phyloP scores from a whole-genome alignment of 1,140 invertebrate genomes.

The Mizuhopecten yessoensis region DNA sequence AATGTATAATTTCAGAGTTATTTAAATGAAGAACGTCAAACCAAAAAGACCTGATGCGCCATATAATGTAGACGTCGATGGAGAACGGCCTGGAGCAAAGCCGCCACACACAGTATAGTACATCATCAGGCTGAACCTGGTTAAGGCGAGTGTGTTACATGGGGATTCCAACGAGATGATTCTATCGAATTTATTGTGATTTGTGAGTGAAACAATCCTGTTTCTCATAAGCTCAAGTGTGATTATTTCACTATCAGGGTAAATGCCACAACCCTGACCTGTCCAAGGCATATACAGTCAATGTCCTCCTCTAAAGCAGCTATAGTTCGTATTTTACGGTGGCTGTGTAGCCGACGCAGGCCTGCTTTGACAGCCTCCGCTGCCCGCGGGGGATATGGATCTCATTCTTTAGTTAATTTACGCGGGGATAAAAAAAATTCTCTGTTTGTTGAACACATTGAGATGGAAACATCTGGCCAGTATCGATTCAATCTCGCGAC shows the following conservation, averaged over 20 bases:
- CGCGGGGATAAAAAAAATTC: conserved; percentile 22
- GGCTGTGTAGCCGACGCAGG: not conserved
- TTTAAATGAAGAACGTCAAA: too few relatives aligned
- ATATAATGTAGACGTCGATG: not conserved
- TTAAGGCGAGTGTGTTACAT: not conserved
- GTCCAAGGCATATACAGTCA: not conserved
- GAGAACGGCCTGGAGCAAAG: not conserved
- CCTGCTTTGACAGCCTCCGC: not conserved
- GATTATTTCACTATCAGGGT: not conserved
- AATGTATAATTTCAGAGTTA: too few relatives aligned
- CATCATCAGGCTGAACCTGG: not conserved
- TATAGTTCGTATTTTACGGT: not conserved
- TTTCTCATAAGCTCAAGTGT: conserved; percentile 6
- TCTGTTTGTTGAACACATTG: conserved; percentile 31
- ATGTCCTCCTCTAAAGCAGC: conserved; percentile 10
- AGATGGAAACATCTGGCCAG: conserved; percentile 37
- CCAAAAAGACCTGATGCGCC: not conserved
- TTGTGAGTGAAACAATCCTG: conserved; percentile 17
- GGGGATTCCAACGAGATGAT: not conserved
- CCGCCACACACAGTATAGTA: not conserved
- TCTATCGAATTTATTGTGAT: conserved; percentile 35
- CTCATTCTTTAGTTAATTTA: conserved; percentile 36
- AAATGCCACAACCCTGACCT: conserved; percentile 2
- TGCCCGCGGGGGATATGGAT: not conserved
- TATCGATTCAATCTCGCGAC: conserved; percentile 37